Base-by-base conservation (phyloP, 2,888 invertebrate species). In the Dolomedes plantarius region DNA sequence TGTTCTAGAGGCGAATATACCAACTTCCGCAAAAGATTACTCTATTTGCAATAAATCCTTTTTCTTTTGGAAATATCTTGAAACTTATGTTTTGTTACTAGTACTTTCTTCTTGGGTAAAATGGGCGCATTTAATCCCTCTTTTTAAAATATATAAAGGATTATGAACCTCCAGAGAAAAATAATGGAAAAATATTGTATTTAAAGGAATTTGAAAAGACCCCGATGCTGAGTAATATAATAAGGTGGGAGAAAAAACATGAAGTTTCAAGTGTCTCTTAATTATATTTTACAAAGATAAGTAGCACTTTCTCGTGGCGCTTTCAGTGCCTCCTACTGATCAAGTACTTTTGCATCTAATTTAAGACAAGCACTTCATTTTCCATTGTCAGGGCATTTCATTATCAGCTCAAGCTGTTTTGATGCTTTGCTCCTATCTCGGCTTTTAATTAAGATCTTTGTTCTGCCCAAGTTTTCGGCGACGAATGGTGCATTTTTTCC, bases 331-430 rank as follows among this genome's bases (percentile, higher is more conserved):
- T 27, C 32, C 31, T 27, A 32, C n/a, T 62, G 23, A 62, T 39
- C 67, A 41, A 81, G 16, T 71, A 56, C 73, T 76, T 71, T 76
- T 76, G 64, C 64, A 82, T 82, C 82, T 82, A 29, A 71, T 71
- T 82, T 82, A 72, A 71, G 82, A 46, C 28, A 74, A 64, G 50
- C 76, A 50, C 82, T 76, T 82, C 82, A 82, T n/a, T 32, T 50
- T 71, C 75, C 28, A 71, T 82, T 76, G 82, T 82, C 27, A 69
- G 75, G 46, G 19, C 46, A 50, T 82, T 76, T 76, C 69, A 76
- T 82, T 82, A 76, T 82, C 69, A 71, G 46, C 56, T 76, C 36
- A 71, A 71, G 71, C 62, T 75, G 82, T 76, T 76, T 74, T 73
- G 79, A 72, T 72, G 64, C 39, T 79, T 72, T 72, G 64, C 65